These are phyloP conservation scores for Discoglossus pictus DNA, from an alignment of 2,797 vertebrate species.

Conservation along the genomic window DNA sequence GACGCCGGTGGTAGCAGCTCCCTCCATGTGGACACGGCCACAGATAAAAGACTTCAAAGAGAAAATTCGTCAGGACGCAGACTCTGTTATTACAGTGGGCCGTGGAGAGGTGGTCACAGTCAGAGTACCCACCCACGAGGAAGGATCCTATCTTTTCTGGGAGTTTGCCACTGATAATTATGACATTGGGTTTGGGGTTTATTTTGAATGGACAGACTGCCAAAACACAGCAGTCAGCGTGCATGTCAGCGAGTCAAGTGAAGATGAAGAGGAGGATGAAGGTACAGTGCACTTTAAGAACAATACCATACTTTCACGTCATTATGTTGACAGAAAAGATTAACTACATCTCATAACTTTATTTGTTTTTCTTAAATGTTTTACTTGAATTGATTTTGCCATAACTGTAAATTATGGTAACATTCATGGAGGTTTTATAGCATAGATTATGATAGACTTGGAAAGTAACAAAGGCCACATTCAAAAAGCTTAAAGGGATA, in stretches of 20 bases:
- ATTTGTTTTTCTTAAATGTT: too few relatives aligned
- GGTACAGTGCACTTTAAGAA: too few relatives aligned
- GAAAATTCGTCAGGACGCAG: conserved; percentile 96
- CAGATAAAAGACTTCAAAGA: conserved; percentile 99
- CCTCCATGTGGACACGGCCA: conserved; percentile 98
- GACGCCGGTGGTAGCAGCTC: conserved; percentile 90
- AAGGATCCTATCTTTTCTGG: conserved; percentile 98
- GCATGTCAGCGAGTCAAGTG: conserved; percentile 97
- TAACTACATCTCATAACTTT: too few relatives aligned
- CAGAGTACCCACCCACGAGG: conserved; percentile 95
- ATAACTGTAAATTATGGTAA: too few relatives aligned
- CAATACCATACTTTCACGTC: background rate
- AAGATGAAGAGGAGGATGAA: conserved; percentile 97
- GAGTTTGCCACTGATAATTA: conserved; percentile 99
- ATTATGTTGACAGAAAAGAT: conserved; percentile 17
- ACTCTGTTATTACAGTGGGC: conserved; percentile 97
- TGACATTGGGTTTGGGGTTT: conserved; percentile 97
- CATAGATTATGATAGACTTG: too few relatives aligned
- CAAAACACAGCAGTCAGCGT: conserved; percentile 94
- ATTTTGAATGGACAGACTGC: conserved; percentile 99
- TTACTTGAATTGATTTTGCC: too few relatives aligned
- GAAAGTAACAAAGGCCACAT: too few relatives aligned
- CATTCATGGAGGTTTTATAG: too few relatives aligned
- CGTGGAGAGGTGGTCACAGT: conserved; percentile 98
- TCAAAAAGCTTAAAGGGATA: too few relatives aligned